Evolutionary conservation across 2,113 vertebrate genomes (phyloP), one percentile per base, ranked within the genome.

Genomic region (Chauna torquata): DNA sequence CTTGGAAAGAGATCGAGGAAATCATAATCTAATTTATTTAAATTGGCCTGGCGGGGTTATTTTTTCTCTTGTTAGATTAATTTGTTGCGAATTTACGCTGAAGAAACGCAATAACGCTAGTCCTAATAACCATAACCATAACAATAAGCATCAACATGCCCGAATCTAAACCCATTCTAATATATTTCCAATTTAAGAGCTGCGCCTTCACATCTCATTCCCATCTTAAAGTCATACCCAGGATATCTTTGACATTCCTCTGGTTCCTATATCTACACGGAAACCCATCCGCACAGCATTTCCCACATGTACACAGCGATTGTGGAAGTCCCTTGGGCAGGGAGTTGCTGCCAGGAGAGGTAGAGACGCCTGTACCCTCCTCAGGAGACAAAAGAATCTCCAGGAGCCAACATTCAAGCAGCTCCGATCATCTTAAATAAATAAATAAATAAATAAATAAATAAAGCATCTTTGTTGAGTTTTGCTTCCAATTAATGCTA

Each of bases 11-110:
- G 54, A 94, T 75, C 4, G 61, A 77, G 59, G 49, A 77, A 92
- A 49, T 42, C 28, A 18, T 82, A 82, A 85, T 88, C 75, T 49
- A 70, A 92, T 91, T 92, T 91, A 86, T 88, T 93, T 82, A 49
- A 94, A 93, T 86, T 59, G 87, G 65, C 42, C 87, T 78, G 86
- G 40, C 34, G 86, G 82, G 62, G 36, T 68, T 68, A 11, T 49
- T 19, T 69, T 79, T 52, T 52, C 69, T 25, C 65, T 86, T 59
- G 64, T 86, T 74, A 74, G 91, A 91, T 74, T 59, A 91, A 89
- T 92, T 94, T 38, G 59, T 24, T 42, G 92, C 28, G 27, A 82
- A 68, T 91, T 94, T 52, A 58, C 42, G 5, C 44, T 0, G 52
- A 32, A 49, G 42, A 47, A 74, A 40, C 4, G 24, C 84, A 42